A percentile compares a stretch with the other conserved stretches of the same genome.
Conservation (phyloP, 92 coral and sea anemone genomes). For the Ricordea florida region DNA sequence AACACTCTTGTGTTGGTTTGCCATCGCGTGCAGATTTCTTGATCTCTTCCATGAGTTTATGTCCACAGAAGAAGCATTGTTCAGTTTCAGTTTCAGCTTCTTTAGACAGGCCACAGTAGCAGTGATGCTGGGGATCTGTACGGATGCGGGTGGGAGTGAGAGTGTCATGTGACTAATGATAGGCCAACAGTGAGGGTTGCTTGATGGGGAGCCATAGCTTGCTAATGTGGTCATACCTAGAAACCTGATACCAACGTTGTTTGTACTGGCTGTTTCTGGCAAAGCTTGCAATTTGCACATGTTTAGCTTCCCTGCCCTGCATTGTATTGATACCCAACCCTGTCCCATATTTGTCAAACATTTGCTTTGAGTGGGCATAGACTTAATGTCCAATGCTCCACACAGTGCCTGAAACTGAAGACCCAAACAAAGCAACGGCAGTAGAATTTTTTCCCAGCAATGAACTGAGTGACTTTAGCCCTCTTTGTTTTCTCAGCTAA, state of each 20-base stretch:
- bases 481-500: too few species aligned
- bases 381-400: conserved; percentile 72
- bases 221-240: conserved; percentile 51
- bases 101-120: conserved; percentile 52
- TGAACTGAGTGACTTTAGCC: too few species aligned
- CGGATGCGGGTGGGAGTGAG: conserved; percentile 34
- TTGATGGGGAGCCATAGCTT: conserved; percentile 55
- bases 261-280: conserved; percentile 49
- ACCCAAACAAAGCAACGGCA: conserved; percentile 49
- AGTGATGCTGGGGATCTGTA: conserved; percentile 21
- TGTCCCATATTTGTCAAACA: conserved; percentile 59
- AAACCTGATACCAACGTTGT: conserved; percentile 54
- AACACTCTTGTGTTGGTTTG: conserved; percentile 25
- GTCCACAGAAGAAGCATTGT: conserved; percentile 45
- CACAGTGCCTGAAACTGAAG: conserved; percentile 25
- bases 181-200: conserved; percentile 54
- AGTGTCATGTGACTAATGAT: conserved; percentile 44
- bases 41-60: conserved; percentile 47
- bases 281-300: conserved; percentile 63
- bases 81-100: not conserved
- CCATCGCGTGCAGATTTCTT: conserved; percentile 30
- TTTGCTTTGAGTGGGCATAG: conserved; percentile 48
- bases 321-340: conserved; percentile 62
- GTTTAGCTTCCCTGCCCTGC: conserved; percentile 76
- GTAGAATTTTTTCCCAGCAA: too few species aligned